Evolutionary conservation across 2,797 vertebrate genomes (phyloP), one percentile per base, ranked within the genome.

Genomic region (Catamblyrhynchus diadema): DNA sequence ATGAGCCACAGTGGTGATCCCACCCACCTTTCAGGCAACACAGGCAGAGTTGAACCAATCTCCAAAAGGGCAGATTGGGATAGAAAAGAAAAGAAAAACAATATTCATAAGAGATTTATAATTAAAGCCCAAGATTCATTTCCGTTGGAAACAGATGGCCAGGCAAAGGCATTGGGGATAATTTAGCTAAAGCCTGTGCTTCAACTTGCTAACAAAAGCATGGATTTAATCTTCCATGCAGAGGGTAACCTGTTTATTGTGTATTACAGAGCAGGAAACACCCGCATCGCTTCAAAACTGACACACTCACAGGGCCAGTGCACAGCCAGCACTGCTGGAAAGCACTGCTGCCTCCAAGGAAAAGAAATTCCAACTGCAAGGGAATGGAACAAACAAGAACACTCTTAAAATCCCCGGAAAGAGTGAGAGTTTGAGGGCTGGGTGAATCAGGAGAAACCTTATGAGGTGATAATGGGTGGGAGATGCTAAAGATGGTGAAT

Each of bases 81-180:
- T 48, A 62, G 39, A 92, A 85, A 70, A 57, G 23, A 83, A 78
- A 90, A 39, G 50, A 67, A 93, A 90, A 87, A 86, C 50, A 91
- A 86, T 96, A 90, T 92, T 77, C 74, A 32, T 81, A 88, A 51
- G 70, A 90, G 69, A 92, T 94, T 96, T 94, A 78, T 86, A 81
- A 93, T 93, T 95, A 86, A 88, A 88, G 73, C 74, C 50, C 61
- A 93, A 93, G 61, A 81, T 89, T 94, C 80, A 86, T 94, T 94
- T 95, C 72, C 8, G n/a, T 64, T 96, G 91, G 80, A 92, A 90
- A 93, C 85, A 96, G 84, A 95, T 97, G 88, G 93, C 48, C 71
- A 65, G 51, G 81, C 81, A 93, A 90, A 88, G 42, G 81, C 83
- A 91, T 83, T 83, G 23, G 81, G 84, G 81, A 81, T 92, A 95